A percentile compares a stretch with the other conserved stretches of the same genome.
phyloP scores from a whole-genome alignment of 2,113 vertebrate genomes.

The Ictidomys tridecemlineatus region DNA sequence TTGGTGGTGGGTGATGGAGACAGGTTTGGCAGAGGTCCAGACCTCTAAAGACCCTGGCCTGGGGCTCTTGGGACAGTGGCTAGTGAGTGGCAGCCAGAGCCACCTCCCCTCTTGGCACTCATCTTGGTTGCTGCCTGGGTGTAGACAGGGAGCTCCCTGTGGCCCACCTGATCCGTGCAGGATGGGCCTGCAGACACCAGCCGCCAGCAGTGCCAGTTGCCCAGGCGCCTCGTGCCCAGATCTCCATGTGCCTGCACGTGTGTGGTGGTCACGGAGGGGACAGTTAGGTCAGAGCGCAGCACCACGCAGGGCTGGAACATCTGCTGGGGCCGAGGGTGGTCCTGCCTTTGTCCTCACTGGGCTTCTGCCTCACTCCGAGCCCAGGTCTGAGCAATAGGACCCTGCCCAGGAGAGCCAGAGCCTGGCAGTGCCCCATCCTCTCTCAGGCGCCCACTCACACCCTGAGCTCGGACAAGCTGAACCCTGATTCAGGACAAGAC shows the following conservation, averaged over 20 bases:
- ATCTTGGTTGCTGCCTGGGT: neutral
- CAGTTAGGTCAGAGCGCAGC: neutral
- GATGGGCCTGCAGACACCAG: neutral
- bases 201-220: neutral
- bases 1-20: neutral
- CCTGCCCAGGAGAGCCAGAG: neutral
- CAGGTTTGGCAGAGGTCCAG: neutral
- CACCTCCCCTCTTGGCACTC: neutral
- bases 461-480: neutral
- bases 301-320: neutral
- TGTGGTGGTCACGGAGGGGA: fast-evolving
- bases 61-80: no score
- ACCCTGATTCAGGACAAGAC: neutral
- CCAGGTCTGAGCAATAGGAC: neutral
- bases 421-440: neutral
- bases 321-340: neutral
- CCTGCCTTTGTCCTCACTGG: neutral
- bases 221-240: neutral
- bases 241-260: no score
- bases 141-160: neutral
- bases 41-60: neutral
- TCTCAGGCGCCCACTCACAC: neutral
- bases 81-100: no score
- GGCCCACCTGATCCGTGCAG: neutral
- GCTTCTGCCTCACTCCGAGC: no score